phyloP scores from a whole-genome alignment of 2,888 invertebrate species.

The Cyaniris semiargus region DNA sequence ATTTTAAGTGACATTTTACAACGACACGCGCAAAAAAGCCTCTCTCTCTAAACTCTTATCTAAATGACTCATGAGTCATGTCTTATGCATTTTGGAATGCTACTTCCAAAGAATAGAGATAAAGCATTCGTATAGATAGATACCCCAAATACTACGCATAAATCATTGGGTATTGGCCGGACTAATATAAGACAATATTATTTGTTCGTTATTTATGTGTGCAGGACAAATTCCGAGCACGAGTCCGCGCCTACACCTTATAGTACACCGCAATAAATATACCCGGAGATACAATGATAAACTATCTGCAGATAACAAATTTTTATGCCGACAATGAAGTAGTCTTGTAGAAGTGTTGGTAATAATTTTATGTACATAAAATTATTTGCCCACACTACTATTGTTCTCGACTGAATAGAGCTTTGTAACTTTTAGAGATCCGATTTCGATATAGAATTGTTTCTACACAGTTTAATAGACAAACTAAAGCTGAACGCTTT shows the following conservation, averaged over 20 bases:
- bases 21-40: too few relatives aligned
- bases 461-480: not conserved
- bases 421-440: not conserved
- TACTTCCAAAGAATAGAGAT: constrained; percentile 10
- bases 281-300: constrained; percentile 29
- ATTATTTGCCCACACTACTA: constrained; percentile 2
- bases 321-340: constrained; percentile 28
- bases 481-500: not conserved
- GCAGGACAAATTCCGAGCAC: constrained; percentile 55
- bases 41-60: too few relatives aligned
- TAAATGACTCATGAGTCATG: not conserved
- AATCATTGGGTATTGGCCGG: constrained; percentile 36
- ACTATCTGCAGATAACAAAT: constrained; percentile 29
- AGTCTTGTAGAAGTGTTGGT: constrained; percentile 7
- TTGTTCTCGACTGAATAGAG: constrained; percentile 11
- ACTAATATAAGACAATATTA: constrained; percentile 42
- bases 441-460: constrained; percentile 1
- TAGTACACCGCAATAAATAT: constrained; percentile 29
- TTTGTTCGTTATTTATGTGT: constrained; percentile 44
- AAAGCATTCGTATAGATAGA: not conserved
- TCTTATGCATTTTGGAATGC: not conserved
- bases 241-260: constrained; percentile 44
- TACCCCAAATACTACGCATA: constrained; percentile 33
- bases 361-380: constrained; percentile 18
- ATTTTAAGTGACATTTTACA: not conserved